Evolutionary conservation across 1,140 invertebrate species (phyloP), one percentile per base, ranked within the genome.

Genomic region (Condylostylus longicornis): DNA sequence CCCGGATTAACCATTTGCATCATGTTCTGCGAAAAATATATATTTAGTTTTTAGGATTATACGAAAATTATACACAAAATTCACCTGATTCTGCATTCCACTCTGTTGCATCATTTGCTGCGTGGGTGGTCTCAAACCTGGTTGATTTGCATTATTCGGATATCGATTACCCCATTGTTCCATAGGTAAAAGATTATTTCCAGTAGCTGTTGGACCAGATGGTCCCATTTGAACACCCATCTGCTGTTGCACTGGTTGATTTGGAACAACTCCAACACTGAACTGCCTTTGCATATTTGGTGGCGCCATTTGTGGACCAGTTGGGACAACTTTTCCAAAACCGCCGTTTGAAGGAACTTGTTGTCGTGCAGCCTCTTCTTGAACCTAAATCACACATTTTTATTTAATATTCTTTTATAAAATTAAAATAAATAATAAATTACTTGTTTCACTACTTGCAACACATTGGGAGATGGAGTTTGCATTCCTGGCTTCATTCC

Each of bases 351-450:
- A 78, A 9, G 81, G 80, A 8, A 74, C 77, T 51, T 83, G 81
- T 54, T 84, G 84, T 17, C 83, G 67, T 1, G 83, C 82, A 30
- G 86, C 89, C 52, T 89, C 85, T 51, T 90, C 85, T 57, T 94
- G 88, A 2, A 93, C 87, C 64, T 67, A 27, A 25, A 37, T 14
- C 9, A 34, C n/a, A n/a, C n/a, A n/a, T n/a, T n/a, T n/a, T n/a
- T n/a, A 31, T 15, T 15, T 7, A 28, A 9, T 28, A 31, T 12
- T 17, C 19, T 35, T 17, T 22, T n/a, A 37, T 31, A 4, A 38
- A 35, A 10, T 17, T 8, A 38, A 33, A 33, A 32, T 20, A 19
- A 34, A 34, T 21, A 18, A 35, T 21, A 22, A 40, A 43, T 40
- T 40, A 67, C 66, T 64, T 93, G 81, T 51, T 84, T 83, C 12